Percentiles rank a stretch among this genome's conserved stretches.
phyloP scores from a whole-genome alignment of 2,113 vertebrate genomes.

The Rhinopomastus cyanomelas region DNA sequence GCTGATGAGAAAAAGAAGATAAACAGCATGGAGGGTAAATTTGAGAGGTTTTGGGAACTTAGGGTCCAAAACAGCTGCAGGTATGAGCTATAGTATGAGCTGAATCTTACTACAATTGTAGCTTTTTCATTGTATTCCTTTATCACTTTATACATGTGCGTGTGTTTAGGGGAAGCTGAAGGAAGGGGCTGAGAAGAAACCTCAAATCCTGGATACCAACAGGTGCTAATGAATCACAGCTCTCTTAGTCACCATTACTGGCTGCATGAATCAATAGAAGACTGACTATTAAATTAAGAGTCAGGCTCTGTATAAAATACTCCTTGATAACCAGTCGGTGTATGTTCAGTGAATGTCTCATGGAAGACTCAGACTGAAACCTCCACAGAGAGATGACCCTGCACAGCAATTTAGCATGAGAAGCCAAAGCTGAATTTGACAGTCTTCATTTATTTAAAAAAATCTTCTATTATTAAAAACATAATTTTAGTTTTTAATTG shows the following conservation, averaged over 20 bases:
- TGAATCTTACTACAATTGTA: not conserved
- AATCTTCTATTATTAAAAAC: not conserved
- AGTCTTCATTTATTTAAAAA: not conserved
- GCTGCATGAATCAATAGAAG: slow-evolving; percentile 27
- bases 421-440: not conserved
- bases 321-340: slow-evolving; percentile 14
- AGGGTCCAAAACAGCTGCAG: not conserved
- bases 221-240: slow-evolving; percentile 51
- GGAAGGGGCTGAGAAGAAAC: not conserved
- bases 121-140: not conserved
- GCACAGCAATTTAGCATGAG: not conserved
- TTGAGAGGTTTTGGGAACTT: not conserved
- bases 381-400: not conserved
- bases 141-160: not conserved
- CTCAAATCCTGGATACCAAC: not conserved
- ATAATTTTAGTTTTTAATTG: not conserved
- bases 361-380: not conserved
- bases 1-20: not conserved
- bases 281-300: slow-evolving; percentile 34
- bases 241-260: slow-evolving; percentile 34
- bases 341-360: not conserved
- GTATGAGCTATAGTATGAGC: not conserved
- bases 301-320: slow-evolving; percentile 7
- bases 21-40: not conserved
- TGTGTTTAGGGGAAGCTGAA: not conserved